Conservation (phyloP, 2,113 vertebrate genomes). For the Engraulis encrasicolus region DNA sequence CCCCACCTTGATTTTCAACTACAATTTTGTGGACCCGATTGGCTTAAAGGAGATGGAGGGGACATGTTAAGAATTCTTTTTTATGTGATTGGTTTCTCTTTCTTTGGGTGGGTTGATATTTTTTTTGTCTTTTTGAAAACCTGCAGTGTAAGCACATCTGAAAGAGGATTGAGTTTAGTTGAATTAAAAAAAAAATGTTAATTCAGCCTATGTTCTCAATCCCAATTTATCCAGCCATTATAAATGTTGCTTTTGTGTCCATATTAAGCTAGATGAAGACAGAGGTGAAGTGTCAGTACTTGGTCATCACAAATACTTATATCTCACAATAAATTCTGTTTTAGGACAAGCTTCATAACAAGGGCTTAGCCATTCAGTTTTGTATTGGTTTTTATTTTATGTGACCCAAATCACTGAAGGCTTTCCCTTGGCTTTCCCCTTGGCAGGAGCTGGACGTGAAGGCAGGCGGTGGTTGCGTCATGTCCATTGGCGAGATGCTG, state of each 20-base stretch:
- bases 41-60: slow-evolving; percentile 77
- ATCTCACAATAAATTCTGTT: too few relatives aligned
- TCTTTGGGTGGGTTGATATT: too few relatives aligned
- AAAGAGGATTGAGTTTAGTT: background rate
- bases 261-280: slow-evolving; percentile 78
- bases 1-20: too few relatives aligned
- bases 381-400: background rate
- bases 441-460: slow-evolving; percentile 96
- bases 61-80: slow-evolving; percentile 69
- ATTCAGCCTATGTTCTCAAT: background rate
- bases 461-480: slow-evolving; percentile 95
- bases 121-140: slow-evolving; percentile 50
- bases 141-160: slow-evolving; percentile 31
- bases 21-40: background rate
- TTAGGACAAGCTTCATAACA: background rate
- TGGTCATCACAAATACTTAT: slow-evolving; percentile 75
- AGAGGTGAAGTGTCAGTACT: slow-evolving; percentile 81
- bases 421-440: background rate
- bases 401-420: background rate
- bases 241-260: slow-evolving; percentile 23
- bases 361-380: slow-evolving; percentile 31
- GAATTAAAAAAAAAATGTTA: background rate
- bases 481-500: slow-evolving; percentile 98
- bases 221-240: background rate
- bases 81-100: too few relatives aligned